These are phyloP conservation scores for Nezara viridula DNA, from an alignment of 2,888 invertebrate genomes.

Conservation along the genomic window DNA sequence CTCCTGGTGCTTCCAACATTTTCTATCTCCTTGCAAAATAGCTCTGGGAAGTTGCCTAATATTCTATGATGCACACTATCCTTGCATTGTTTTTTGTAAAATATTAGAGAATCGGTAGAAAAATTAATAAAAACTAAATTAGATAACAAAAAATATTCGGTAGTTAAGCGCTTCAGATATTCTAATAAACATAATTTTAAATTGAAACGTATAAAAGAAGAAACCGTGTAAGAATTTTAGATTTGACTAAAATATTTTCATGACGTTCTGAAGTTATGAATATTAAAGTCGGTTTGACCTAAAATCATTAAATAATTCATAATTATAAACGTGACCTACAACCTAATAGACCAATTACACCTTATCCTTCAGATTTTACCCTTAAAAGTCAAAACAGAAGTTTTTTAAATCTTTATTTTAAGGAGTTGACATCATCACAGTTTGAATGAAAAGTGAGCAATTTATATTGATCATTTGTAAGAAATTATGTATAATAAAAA, in stretches of 20 bases:
- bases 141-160: too few species aligned
- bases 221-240: too few species aligned
- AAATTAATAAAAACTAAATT: too few species aligned
- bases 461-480: too few species aligned
- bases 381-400: not conserved
- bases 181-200: too few species aligned
- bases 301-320: not conserved
- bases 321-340: not conserved
- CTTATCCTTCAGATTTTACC: not conserved
- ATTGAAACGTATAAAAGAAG: too few species aligned
- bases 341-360: not conserved
- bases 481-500: too few species aligned
- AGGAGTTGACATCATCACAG: too few species aligned
- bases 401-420: too few species aligned
- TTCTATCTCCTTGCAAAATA: not conserved
- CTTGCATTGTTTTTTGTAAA: not conserved
- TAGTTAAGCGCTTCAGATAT: too few species aligned
- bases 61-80: not conserved
- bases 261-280: not conserved
- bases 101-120: not conserved
- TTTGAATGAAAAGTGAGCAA: too few species aligned
- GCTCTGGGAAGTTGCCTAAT: not conserved
- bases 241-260: too few species aligned
- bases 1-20: not conserved
- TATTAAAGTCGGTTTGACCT: not conserved